phyloP scores from a whole-genome alignment of 2,113 vertebrate species.

The Corvus moneduloides region DNA sequence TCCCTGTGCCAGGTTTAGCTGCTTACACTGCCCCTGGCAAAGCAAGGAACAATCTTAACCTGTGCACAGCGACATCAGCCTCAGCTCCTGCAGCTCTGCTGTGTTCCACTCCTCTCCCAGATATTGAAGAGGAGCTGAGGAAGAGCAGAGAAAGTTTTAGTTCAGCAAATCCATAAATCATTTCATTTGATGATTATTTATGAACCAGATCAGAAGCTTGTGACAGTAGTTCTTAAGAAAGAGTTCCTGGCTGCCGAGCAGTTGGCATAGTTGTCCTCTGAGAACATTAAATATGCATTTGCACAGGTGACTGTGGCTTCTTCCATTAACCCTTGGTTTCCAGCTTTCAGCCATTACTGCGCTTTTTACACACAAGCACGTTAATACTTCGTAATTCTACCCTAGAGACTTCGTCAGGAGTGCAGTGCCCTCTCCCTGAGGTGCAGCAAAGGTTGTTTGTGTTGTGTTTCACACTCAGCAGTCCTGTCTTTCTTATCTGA shows the following conservation, averaged over 20 bases:
- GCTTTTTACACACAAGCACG: not conserved
- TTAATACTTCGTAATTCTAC: not conserved
- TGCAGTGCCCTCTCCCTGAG: not conserved
- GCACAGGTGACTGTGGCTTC: constrained; percentile 16
- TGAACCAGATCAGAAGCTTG: constrained; percentile 28
- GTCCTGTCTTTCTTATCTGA: not conserved
- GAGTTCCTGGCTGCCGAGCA: constrained; percentile 1
- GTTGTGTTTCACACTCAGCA: not conserved
- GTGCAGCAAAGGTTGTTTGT: not conserved
- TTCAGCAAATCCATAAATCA: constrained; percentile 33
- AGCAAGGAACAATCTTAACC: not conserved
- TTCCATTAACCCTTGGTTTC: not conserved
- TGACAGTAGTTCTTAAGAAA: not conserved
- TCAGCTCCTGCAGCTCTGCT: not conserved
- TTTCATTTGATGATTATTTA: constrained; percentile 41
- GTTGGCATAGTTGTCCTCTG: constrained; percentile 1
- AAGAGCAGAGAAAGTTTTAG: not conserved
- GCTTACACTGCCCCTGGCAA: not conserved
- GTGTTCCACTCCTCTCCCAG: not conserved
- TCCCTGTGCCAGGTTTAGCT: not conserved
- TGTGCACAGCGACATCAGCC: not conserved
- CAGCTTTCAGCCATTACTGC: not conserved
- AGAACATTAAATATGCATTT: constrained; percentile 17
- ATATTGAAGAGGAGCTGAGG: not conserved
- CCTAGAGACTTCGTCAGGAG: not conserved